Evolutionary conservation across 2,797 vertebrate genomes (phyloP), one percentile per base, ranked within the genome.

Genomic region (Glyptemys insculpta): DNA sequence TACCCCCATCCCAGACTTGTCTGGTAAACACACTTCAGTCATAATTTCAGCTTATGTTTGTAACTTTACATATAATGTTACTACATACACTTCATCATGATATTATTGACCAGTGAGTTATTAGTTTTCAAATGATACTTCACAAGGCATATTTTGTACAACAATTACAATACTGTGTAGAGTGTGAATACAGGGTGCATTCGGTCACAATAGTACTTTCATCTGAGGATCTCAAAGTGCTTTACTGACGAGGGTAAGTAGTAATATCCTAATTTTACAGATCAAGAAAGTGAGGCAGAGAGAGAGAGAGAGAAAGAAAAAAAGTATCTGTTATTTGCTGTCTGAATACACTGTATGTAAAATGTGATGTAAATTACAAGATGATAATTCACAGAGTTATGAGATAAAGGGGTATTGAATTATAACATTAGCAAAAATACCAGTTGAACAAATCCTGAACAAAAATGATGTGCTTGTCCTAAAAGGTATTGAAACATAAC

Each of bases 231-330:
- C 2, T n/a, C 6, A 29, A 44, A 44, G 16, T 68, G 34, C 62
- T 68, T 68, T 68, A 19, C 34, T n/a, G 16, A 37, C 18, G 8
- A 68, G 4, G 62, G 34, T 68, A 68, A 21, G 16, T 68, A 68
- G 34, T 37, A 68, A n/a, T n/a, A n/a, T n/a, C 62, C 18, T 37
- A n/a, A 76, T 76, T 47, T 47, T 44, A 47, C 25, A 47, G 41
- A 47, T 76, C 19, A 27, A 47, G 23, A 47, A 76, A 76, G 65
- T 37, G n/a, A 68, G 65, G 10, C 15, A 87, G 90, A 87, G 50
- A 1, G 0, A 0, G 0, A 0, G 12, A 2, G 29, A 12, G 12
- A 0, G 12, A 2, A 23, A 14, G 12, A 50, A 50, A 29, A 74
- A 79, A 85, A 27, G 23, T 47, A 41, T 29, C 21, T 37, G 27